phyloP scores from a whole-genome alignment of 2,888 invertebrate species.

The Lycophotia porphyrea region DNA sequence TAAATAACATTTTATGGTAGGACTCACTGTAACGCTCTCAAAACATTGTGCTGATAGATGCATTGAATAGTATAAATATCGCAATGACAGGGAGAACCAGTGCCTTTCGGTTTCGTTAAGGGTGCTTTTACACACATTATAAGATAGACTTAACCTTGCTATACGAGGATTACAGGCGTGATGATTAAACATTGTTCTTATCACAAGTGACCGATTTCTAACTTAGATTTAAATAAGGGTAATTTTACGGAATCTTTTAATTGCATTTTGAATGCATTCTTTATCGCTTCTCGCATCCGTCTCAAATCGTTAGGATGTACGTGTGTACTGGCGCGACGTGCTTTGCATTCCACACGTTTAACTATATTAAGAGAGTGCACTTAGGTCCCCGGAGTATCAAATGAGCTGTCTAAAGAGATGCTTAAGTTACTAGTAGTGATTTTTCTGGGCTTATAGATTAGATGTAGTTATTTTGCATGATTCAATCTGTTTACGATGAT shows the following conservation, averaged over 20 bases:
- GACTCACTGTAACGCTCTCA: too few species aligned
- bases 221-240: not conserved
- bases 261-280: not conserved
- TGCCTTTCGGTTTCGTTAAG: too few species aligned
- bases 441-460: not conserved
- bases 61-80: too few species aligned
- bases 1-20: too few species aligned
- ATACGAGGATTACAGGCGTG: too few species aligned
- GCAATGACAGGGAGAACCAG: too few species aligned
- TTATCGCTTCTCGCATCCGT: slow-evolving; percentile 9
- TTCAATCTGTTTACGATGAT: not conserved
- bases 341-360: slow-evolving; percentile 31
- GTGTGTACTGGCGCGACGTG: slow-evolving; percentile 41
- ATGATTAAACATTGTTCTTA: too few species aligned
- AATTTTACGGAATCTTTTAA: not conserved
- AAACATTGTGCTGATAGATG: too few species aligned
- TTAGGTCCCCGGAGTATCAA: slow-evolving; percentile 9
- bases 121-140: too few species aligned
- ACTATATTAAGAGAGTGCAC: slow-evolving; percentile 17
- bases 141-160: too few species aligned
- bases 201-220: too few species aligned
- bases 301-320: slow-evolving; percentile 10
- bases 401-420: not conserved
- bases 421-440: not conserved
- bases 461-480: not conserved